Percentiles rank a stretch among this genome's conserved stretches.
These are phyloP conservation scores for Euleptes europaea DNA, from an alignment of 2,113 vertebrate genomes.

Conservation along the genomic window DNA sequence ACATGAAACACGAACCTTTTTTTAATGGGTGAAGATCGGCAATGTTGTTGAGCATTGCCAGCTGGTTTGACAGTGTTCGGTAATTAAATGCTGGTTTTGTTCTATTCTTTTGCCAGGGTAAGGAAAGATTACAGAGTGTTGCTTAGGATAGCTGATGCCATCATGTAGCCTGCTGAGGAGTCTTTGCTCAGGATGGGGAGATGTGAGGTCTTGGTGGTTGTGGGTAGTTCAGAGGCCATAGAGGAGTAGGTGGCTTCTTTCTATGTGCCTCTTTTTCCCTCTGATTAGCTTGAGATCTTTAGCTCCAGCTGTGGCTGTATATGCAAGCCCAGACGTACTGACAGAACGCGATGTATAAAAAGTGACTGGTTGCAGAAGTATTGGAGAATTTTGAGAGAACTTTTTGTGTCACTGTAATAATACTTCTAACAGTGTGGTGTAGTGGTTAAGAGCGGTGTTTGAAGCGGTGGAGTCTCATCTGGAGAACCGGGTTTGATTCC, in stretches of 20 bases:
- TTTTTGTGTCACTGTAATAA: conserved; percentile 17
- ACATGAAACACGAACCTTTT: not conserved
- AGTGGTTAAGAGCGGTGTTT: too few relatives aligned
- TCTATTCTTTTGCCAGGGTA: conserved; percentile 23
- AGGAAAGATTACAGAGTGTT: not conserved
- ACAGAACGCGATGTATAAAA: not conserved
- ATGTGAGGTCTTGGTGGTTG: not conserved
- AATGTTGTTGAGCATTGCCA: not conserved
- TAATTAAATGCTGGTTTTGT: conserved; percentile 17
- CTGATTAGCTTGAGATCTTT: not conserved
- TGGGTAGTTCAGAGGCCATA: not conserved
- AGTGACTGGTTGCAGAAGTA: not conserved
- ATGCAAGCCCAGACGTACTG: not conserved
- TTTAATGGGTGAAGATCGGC: conserved; percentile 5
- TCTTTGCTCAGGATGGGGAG: not conserved
- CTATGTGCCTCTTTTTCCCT: not conserved
- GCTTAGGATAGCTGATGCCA: not conserved
- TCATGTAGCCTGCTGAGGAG: not conserved
- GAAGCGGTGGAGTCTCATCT: too few relatives aligned
- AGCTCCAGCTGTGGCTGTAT: not conserved
- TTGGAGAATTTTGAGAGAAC: conserved; percentile 1
- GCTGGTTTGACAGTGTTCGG: not conserved
- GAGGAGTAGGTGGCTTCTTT: not conserved
- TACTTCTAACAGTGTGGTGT: too few relatives aligned
- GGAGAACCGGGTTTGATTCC: too few relatives aligned